Evolutionary conservation across 2,113 vertebrate species (phyloP), one percentile per base, ranked within the genome.

Genomic region (Vulpes vulpes): DNA sequence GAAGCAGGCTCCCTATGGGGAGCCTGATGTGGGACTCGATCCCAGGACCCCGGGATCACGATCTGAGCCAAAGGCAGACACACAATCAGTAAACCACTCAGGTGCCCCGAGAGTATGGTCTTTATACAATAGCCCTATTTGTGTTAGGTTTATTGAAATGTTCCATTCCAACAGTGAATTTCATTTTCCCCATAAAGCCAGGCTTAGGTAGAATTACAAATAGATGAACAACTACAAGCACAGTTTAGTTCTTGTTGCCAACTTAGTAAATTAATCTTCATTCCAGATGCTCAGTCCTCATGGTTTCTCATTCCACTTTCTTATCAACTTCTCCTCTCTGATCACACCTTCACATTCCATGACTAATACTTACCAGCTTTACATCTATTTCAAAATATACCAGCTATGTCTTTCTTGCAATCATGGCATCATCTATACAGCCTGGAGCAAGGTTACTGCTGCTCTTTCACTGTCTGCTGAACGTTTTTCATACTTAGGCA

Each of bases 221-320:
- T 8, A 10, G 1, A 25, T 43, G 19, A 62, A 60, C 62, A 57
- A 69, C 22, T 30, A 17, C 3, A 69, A 43, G 25, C 1, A 32
- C 1, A 27, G 27, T 15, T 89, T 69, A 30, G 8, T 74, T 43
- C 4, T 67, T 25, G 2, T 20, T 76, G 14, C 20, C 7, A 19
- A 38, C 25, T 89, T 38, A 51, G 17, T 38, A 62, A 23, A 8
- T 1, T 22, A 27, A 30, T 62, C 25, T 9, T 64, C 32, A 25
- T 27, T 27, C 27, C 11, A 30, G 11, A 11, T 4, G 0, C 7
- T 64, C 25, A 22, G 38, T 4, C 30, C 17, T n/a, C 3, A 15
- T 5, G 60, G 5, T 53, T 2, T 60, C 23, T 60, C 20, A 32
- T 25, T 30, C 22, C 6, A 35, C 3, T 43, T 78, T 83, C 53